Base-by-base conservation (phyloP, 2,113 vertebrate genomes). In the Rutilus rutilus region DNA sequence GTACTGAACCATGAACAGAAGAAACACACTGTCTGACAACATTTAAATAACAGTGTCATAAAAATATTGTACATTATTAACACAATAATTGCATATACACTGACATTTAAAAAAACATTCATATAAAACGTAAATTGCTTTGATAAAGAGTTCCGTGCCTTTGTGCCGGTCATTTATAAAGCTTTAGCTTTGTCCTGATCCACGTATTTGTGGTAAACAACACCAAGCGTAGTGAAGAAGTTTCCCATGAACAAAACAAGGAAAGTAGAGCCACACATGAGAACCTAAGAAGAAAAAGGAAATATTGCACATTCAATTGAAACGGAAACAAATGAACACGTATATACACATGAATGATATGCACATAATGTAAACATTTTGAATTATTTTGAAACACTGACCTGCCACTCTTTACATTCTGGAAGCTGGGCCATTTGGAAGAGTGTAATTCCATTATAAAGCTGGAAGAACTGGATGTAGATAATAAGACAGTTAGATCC, bases 391-490 rank as follows among this genome's bases (percentile, higher is more conserved):
- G 11, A 12, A 17, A 1, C 0, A 87, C 94, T 87, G 89, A 98
- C 98, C 97, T 99, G 98, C 98, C 98, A 99, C 91, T 99, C 97
- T 93, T 97, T 98, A 91, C 98, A 99, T 65, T 97, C 91, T 0
- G 96, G 97, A 71, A 98, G 96, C 86, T 93, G 95, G 60, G 95
- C 89, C 96, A 99, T 96, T 88, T 82, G 94, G 92, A 99, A 99
- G 54, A 99, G 94, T 0, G 96, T 98, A 62, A 97, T 9, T 0
- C 97, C 96, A 0, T 99, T 99, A 92, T 96, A 97, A 36, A 99
- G 96, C 94, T 99, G 98, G 97, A 97, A 99, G 91, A 98, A 99
- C 98, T 99, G 90, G 5, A 74, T 69, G 65, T 67, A 47, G 83
- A 36, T 23, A 52, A 78, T 0, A 47, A 73, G 2, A 85, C 5